Conservation (phyloP, 2,888 invertebrate genomes). For the Tetranychus truncatus region DNA sequence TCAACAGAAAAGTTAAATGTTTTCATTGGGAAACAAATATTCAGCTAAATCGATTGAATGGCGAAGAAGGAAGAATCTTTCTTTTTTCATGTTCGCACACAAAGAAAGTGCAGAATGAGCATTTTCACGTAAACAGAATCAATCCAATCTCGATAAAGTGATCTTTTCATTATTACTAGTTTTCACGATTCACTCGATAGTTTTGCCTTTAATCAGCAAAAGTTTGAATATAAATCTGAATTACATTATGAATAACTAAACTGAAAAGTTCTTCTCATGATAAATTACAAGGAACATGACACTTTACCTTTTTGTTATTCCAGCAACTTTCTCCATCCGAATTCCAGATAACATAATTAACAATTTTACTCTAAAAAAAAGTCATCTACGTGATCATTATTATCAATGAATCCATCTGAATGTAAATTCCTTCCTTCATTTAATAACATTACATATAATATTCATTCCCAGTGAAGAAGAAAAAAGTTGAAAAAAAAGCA, state of each 20-base stretch:
- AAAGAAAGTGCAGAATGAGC: no score
- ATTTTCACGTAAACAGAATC: not conserved
- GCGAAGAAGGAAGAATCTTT: no score
- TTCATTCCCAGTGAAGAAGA: not conserved
- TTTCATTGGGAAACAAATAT: no score
- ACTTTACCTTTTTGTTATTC: not conserved
- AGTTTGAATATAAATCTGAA: not conserved
- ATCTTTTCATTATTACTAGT: not conserved
- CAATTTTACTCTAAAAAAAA: not conserved
- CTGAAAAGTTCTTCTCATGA: not conserved
- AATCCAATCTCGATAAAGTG: not conserved
- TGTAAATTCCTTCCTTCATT: not conserved
- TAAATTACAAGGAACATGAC: not conserved
- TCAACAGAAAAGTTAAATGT: no score
- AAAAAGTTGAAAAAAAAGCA: not conserved
- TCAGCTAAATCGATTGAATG: no score
- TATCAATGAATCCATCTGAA: not conserved
- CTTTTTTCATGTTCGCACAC: no score
- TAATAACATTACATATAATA: not conserved
- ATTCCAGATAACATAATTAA: not conserved
- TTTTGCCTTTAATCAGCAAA: not conserved
- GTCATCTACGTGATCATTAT: not conserved
- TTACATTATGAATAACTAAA: not conserved
- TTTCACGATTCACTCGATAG: not conserved
- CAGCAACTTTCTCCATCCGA: not conserved